These are phyloP conservation scores for Dolichoris vasculosae DNA, from an alignment of 1,140 invertebrate species.

Conservation along the genomic window DNA sequence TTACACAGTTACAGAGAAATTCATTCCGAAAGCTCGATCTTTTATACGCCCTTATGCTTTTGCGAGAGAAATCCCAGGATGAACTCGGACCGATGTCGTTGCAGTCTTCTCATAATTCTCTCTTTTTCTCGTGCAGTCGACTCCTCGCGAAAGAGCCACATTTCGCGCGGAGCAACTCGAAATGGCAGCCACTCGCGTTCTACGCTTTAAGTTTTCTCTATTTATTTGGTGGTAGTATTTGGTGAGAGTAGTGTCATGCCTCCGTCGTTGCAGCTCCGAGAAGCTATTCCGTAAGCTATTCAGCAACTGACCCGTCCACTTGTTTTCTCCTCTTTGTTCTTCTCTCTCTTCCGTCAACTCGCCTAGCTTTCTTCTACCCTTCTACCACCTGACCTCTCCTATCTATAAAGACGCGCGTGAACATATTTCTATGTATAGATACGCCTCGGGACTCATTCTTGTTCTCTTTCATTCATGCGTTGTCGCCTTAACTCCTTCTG, in stretches of 20 bases:
- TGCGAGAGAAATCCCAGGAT: neutral
- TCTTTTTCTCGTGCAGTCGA: slow-evolving; percentile 1
- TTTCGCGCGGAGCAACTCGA: slow-evolving; percentile 8
- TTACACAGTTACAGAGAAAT: neutral
- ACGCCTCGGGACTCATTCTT: neutral
- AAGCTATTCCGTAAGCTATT: slow-evolving; percentile 44
- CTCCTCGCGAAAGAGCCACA: neutral
- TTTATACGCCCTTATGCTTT: neutral
- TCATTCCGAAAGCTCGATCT: neutral
- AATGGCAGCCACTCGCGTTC: neutral
- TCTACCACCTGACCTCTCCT: slow-evolving; percentile 21
- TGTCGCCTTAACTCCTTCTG: slow-evolving; percentile 12
- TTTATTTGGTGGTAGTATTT: slow-evolving; percentile 1
- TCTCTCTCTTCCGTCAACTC: slow-evolving; percentile 8
- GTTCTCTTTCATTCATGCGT: slow-evolving; percentile 36
- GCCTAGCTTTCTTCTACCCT: slow-evolving; percentile 11
- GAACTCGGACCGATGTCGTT: neutral
- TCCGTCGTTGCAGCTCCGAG: slow-evolving; percentile 18
- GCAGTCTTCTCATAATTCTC: slow-evolving; percentile 2
- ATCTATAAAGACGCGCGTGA: neutral
- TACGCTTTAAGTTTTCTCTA: slow-evolving; percentile 27
- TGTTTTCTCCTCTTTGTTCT: slow-evolving; percentile 14
- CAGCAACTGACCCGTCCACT: slow-evolving; percentile 25
- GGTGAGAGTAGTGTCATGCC: neutral
- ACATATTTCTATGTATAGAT: slow-evolving; percentile 9